Percentiles rank a stretch among this genome's conserved stretches.
Conservation (phyloP, 2,113 vertebrate species). For the Bombycilla garrulus region DNA sequence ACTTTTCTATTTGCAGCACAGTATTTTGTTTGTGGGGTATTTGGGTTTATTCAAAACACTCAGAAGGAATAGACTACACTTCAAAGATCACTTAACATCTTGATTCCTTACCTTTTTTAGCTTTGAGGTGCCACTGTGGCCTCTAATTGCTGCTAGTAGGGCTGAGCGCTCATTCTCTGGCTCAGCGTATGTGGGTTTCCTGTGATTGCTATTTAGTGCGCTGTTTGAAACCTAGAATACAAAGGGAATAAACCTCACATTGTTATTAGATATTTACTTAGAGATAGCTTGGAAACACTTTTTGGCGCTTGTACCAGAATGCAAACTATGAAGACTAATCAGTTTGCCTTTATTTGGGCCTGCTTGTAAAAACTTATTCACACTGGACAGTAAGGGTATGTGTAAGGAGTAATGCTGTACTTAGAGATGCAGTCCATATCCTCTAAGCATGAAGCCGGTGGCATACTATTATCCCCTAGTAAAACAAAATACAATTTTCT, state of each 20-base stretch:
- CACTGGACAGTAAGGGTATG: background rate
- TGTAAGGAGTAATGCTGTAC: background rate
- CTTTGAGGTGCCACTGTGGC: conserved; percentile 72
- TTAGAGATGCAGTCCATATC: background rate
- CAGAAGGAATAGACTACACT: background rate
- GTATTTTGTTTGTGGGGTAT: background rate
- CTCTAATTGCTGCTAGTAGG: conserved; percentile 88
- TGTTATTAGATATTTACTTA: background rate
- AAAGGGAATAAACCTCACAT: background rate
- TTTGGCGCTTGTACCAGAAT: background rate
- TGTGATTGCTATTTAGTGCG: conserved; percentile 31
- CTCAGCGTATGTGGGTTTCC: conserved; percentile 67
- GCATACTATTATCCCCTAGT: background rate
- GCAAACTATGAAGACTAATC: background rate
- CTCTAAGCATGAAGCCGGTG: background rate
- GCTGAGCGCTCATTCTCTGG: conserved; percentile 82
- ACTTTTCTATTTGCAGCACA: background rate
- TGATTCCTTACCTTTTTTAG: conserved; percentile 83
- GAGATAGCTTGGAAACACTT: background rate
- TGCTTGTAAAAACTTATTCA: background rate
- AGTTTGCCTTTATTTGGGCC: background rate
- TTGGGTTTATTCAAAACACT: background rate
- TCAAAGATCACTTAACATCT: background rate
- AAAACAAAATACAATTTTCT: background rate
- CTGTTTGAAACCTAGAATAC: conserved; percentile 71